phyloP scores from a whole-genome alignment of 2,113 vertebrate genomes.

The Toxotes chatareus region DNA sequence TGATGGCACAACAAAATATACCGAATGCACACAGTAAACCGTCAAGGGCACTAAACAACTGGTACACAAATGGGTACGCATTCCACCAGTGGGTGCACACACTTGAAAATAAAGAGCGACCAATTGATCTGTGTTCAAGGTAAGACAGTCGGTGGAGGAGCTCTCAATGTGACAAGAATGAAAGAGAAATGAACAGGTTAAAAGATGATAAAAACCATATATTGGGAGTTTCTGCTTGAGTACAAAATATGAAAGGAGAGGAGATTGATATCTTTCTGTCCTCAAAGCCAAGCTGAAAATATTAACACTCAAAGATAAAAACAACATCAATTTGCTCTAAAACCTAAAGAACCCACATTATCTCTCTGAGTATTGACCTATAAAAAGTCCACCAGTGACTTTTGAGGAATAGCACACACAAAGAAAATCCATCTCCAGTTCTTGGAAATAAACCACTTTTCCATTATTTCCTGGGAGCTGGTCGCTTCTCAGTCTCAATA shows the following conservation, averaged over 20 bases:
- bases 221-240: background rate
- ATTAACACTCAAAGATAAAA: background rate
- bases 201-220: background rate
- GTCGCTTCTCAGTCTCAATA: background rate
- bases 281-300: background rate
- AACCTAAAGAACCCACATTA: background rate
- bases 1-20: background rate
- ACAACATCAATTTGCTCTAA: background rate
- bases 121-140: conserved; percentile 6
- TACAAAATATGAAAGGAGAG: background rate
- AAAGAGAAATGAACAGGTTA: background rate
- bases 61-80: background rate
- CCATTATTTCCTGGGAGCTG: background rate
- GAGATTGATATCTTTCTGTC: background rate
- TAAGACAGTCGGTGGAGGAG: background rate
- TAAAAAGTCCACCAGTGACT: conserved; percentile 11
- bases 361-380: background rate
- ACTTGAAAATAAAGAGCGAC: conserved; percentile 11
- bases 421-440: background rate
- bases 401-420: background rate
- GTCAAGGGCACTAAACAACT: conserved; percentile 5
- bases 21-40: background rate
- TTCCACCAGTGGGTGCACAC: background rate
- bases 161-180: background rate
- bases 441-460: background rate